These are phyloP conservation scores for Drosophila varians DNA, from an alignment of 1,140 invertebrate species.

Conservation along the genomic window DNA sequence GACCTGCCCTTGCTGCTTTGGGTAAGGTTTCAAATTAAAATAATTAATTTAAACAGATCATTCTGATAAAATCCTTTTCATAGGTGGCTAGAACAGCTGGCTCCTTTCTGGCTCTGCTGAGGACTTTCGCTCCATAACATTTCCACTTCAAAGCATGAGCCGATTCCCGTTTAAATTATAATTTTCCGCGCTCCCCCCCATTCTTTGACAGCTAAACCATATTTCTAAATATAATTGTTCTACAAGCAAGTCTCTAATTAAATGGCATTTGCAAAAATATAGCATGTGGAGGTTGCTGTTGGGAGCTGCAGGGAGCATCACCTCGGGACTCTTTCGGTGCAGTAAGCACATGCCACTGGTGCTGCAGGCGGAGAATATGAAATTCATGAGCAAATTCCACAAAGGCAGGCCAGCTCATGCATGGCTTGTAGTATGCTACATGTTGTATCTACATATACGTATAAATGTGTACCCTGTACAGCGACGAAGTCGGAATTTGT, in stretches of 20 bases:
- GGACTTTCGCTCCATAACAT: slow-evolving; percentile 31
- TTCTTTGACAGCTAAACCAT: not conserved
- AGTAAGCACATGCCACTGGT: slow-evolving; percentile 1
- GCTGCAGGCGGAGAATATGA: slow-evolving; percentile 52
- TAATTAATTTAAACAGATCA: too few species aligned
- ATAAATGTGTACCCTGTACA: not conserved
- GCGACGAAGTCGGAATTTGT: slow-evolving; percentile 53
- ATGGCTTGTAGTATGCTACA: not conserved
- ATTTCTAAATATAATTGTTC: not conserved
- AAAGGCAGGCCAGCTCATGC: slow-evolving; percentile 55
- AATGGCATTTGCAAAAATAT: slow-evolving; percentile 10
- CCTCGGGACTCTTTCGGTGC: not conserved
- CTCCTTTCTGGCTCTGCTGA: slow-evolving; percentile 49
- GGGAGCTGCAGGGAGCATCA: not conserved
- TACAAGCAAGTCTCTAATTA: slow-evolving; percentile 16
- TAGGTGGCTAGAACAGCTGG: slow-evolving; percentile 43
- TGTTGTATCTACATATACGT: not conserved
- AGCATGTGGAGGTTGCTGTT: not conserved
- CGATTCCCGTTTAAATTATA: too few species aligned
- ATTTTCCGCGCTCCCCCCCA: not conserved
- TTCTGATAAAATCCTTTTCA: not conserved
- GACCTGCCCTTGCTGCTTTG: slow-evolving; percentile 51
- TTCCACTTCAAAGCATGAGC: too few species aligned
- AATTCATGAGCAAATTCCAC: slow-evolving; percentile 69
- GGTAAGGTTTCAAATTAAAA: slow-evolving; percentile 19